Conservation (phyloP, 53 echinoderm and acorn worm species). For the Holothuria scabra region DNA sequence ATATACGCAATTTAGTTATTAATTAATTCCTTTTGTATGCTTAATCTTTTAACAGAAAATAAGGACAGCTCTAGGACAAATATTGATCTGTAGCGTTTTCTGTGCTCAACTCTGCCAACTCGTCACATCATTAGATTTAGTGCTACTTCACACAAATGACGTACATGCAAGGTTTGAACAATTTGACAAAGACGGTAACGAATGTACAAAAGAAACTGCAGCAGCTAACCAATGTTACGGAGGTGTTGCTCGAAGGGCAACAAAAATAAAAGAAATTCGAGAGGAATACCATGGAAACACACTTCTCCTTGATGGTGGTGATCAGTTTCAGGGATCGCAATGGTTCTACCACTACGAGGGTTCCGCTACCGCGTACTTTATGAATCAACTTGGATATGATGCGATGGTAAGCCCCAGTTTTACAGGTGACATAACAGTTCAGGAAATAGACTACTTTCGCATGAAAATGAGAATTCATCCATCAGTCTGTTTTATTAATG, state of each 20-base stretch:
- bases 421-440: no score
- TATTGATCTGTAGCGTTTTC: no score
- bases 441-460: no score
- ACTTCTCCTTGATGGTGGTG: slow-evolving; percentile 84
- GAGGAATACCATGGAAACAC: slow-evolving; percentile 55
- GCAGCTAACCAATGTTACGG: slow-evolving; percentile 73
- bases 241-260: slow-evolving; percentile 77
- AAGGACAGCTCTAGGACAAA: no score
- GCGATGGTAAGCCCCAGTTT: slow-evolving; percentile 87
- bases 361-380: slow-evolving; percentile 78
- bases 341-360: slow-evolving; percentile 93
- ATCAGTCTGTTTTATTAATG: no score
- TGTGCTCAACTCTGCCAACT: no score
- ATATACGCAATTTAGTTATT: no score
- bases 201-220: slow-evolving; percentile 64
- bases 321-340: slow-evolving; percentile 85
- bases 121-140: slow-evolving; percentile 59
- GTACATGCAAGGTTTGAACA: slow-evolving; percentile 85
- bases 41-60: no score
- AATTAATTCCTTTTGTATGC: no score
- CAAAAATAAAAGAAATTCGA: slow-evolving; percentile 62
- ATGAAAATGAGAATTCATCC: no score
- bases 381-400: slow-evolving; percentile 87
- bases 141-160: slow-evolving; percentile 89
- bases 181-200: slow-evolving; percentile 69